Conservation (phyloP, 2,113 vertebrate species). For the Nyctereutes procyonoides region DNA sequence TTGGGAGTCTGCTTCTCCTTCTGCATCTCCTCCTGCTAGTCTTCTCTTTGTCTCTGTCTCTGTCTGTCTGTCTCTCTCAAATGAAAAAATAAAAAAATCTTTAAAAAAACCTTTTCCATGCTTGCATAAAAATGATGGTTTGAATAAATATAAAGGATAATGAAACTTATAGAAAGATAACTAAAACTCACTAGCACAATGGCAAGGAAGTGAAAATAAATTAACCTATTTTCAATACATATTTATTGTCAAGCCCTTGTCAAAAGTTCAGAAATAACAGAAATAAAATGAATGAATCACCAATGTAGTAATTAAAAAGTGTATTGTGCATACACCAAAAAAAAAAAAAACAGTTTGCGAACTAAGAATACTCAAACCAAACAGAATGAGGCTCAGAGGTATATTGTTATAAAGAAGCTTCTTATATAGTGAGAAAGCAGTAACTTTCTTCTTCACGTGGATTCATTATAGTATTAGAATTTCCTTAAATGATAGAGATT, state of each 20-base stretch:
- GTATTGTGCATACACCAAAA: background rate
- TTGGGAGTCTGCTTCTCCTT: too few species aligned
- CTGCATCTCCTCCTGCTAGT: too few species aligned
- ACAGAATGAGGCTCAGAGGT: background rate
- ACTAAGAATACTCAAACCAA: background rate
- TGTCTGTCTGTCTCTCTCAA: too few species aligned
- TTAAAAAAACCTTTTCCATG: background rate
- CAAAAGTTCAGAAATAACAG: background rate
- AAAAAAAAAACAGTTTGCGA: background rate
- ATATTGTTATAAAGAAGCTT: background rate
- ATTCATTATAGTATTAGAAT: background rate
- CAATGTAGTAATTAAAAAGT: background rate
- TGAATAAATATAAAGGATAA: conserved; percentile 73
- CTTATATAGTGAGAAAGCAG: background rate
- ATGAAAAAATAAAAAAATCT: too few species aligned
- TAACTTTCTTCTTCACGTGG: background rate
- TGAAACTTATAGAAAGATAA: conserved; percentile 42
- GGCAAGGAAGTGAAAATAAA: conserved; percentile 22
- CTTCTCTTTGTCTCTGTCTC: too few species aligned
- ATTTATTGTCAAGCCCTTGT: background rate
- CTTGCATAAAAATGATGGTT: conserved; percentile 58
- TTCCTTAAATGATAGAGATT: background rate
- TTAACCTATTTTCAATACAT: background rate
- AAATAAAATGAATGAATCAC: background rate
- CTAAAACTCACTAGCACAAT: background rate